Base-by-base conservation (phyloP, 2,888 invertebrate species). In the Bedellia somnulentella region DNA sequence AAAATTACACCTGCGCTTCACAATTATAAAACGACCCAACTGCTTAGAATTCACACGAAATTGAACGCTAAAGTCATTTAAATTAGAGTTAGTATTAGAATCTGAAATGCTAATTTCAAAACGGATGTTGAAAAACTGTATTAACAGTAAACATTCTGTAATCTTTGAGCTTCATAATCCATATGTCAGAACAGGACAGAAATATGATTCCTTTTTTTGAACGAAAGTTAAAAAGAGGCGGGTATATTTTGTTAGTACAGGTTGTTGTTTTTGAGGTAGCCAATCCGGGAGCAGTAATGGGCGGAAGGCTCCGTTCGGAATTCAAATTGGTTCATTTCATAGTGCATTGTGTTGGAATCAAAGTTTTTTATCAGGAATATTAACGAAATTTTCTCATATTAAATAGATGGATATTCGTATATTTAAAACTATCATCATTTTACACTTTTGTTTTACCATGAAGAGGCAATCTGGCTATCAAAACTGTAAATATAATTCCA, bases 111-210 rank as follows among this genome's bases (percentile, higher is more conserved):
- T 46, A 45, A 43, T 46, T 49, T 50, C 43, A 49, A 57, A 52
- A 52, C 47, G 43, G 50, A 57, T 47, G 61, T 64, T 63, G 63
- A 61, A 70, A 64, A 71, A 64, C 57, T 43, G 54, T 58, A 53
- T 57, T 61, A 63, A 54, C 63, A 57, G 62, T 64, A 49, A 49
- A 49, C 46, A 49, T 49, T 46, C 51, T 53, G 59, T 62, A 66
- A 66, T 70, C 64, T 66, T 54, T 60, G 5, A 46, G 52, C 47
- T 49, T 52, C 47, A 46, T 55, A 55, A 57, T 59, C 58, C 52
- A 52, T 48, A 46, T 30, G 63, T 29, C 40, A 33, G 51, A 71
- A 43, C 35, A 61, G 52, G 63, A 66, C 34, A 31, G 40, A 29
- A 33, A 4, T 6, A n/a, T n/a, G n/a, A n/a, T n/a, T n/a, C n/a